Conservation (phyloP, 2,797 vertebrate genomes). For the Florisuga fusca region DNA sequence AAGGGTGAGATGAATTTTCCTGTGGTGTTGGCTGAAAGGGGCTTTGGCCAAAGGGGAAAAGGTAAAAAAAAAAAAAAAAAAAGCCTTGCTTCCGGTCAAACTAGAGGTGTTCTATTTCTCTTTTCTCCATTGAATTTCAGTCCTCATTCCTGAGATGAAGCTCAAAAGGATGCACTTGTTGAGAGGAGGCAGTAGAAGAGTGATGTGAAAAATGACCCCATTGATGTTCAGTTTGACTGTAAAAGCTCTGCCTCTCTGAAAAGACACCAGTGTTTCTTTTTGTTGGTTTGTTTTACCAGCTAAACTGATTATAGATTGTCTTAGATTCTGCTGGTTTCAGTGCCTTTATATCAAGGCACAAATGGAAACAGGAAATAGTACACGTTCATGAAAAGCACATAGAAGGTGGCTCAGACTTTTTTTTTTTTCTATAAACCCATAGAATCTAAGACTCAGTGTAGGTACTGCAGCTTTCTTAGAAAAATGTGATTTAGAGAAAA, state of each 20-base stretch:
- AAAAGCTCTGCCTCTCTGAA: background rate
- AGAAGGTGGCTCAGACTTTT: background rate
- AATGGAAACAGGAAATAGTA: background rate
- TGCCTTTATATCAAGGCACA: background rate
- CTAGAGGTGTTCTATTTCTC: background rate
- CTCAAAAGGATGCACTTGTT: background rate
- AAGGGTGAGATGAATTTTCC: background rate
- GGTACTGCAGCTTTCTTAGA: background rate
- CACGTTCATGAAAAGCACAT: background rate
- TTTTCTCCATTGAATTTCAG: background rate
- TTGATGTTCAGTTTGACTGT: background rate
- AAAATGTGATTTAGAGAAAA: background rate
- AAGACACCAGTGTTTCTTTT: background rate
- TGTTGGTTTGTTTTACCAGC: too few relatives aligned
- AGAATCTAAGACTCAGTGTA: background rate
- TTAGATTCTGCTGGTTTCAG: background rate
- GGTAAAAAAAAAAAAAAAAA: background rate
- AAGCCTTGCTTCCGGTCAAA: background rate
- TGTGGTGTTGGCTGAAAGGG: background rate
- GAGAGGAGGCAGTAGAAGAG: background rate
- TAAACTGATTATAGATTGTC: background rate
- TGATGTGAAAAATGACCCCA: background rate
- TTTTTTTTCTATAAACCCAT: background rate
- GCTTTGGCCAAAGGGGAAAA: background rate
- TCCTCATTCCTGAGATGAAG: background rate